phyloP scores from a whole-genome alignment of 2,797 vertebrate species.

The Morelia viridis region DNA sequence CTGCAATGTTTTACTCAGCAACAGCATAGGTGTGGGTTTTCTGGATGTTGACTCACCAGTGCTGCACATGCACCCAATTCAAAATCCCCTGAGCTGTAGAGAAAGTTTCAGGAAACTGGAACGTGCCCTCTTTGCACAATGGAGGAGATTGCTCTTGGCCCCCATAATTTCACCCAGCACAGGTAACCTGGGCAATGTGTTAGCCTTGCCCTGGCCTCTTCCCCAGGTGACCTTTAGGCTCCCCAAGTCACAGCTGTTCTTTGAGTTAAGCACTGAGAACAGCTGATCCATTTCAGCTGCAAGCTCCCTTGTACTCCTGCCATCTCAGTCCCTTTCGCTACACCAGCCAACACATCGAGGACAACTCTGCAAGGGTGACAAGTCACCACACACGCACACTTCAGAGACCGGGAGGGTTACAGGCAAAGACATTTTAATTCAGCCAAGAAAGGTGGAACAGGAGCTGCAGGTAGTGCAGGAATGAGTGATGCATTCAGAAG shows the following conservation, averaged over 20 bases:
- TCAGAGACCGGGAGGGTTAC: not conserved
- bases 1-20: rapidly evolving
- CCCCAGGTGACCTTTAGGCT: not conserved
- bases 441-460: not conserved
- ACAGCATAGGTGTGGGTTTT: not conserved
- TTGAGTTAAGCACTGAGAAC: not conserved
- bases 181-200: not conserved
- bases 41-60: rapidly evolving
- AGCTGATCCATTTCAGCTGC: not conserved
- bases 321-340: too few species aligned
- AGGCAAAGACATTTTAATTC: not conserved
- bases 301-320: rapidly evolving
- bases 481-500: not conserved
- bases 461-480: too few species aligned
- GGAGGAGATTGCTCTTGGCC: not conserved
- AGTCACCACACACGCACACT: not conserved
- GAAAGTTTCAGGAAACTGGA: not conserved
- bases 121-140: rapidly evolving
- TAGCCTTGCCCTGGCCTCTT: too few species aligned
- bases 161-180: not conserved
- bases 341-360: not conserved
- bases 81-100: rapidly evolving
- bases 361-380: not conserved
- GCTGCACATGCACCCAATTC: not conserved
- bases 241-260: not conserved